Evolutionary conservation across 1,140 invertebrate species (phyloP).

Genomic region (Trigoniulus corallinus): DNA sequence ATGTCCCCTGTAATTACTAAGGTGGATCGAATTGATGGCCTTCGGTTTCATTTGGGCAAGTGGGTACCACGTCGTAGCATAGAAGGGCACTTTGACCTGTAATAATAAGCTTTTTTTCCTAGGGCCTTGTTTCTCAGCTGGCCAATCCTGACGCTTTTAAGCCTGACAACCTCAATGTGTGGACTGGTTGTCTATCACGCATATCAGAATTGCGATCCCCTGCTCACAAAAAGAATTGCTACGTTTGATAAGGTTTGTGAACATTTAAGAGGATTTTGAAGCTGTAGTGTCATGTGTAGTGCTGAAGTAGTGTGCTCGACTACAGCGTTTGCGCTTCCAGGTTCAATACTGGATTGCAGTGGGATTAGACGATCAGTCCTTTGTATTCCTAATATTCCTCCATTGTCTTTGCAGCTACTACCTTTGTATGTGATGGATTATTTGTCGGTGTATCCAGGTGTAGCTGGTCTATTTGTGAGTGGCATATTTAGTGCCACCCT

Average conservation of each 20-base stretch:
- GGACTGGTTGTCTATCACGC: constrained; percentile 61
- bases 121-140: constrained; percentile 43
- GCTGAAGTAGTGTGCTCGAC: neutral
- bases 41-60: no score
- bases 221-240: constrained; percentile 32
- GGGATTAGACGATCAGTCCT: no score
- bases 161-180: constrained; percentile 50
- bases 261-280: neutral
- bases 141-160: constrained; percentile 48
- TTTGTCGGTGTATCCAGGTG: constrained; percentile 43
- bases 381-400: no score
- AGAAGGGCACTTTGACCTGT: neutral
- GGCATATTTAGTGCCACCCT: constrained; percentile 69
- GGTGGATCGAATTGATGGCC: no score
- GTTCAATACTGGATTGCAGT: no score
- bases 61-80: no score
- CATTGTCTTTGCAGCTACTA: constrained; percentile 35
- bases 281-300: neutral
- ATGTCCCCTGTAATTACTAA: no score
- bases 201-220: constrained; percentile 57
- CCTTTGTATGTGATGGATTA: constrained; percentile 61
- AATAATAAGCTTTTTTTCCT: constrained; percentile 7
- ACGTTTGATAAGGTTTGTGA: constrained; percentile 24
- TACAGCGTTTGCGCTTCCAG: no score
- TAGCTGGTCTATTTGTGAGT: constrained; percentile 64